These are phyloP conservation scores for Urocitellus parryii DNA, from an alignment of 2,113 vertebrate genomes.

Conservation along the genomic window DNA sequence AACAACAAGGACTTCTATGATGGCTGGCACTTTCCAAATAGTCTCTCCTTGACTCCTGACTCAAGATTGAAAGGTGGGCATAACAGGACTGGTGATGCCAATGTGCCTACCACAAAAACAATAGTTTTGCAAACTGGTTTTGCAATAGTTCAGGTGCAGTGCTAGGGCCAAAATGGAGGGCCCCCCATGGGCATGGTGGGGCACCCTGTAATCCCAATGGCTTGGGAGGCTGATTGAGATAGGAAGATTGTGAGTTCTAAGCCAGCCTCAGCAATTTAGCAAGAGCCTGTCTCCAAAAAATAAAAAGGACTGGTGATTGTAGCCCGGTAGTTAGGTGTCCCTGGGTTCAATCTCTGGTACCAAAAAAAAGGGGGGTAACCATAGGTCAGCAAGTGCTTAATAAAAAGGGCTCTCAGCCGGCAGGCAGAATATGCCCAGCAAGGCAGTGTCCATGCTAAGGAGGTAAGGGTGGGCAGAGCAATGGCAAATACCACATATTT, in stretches of 20 bases:
- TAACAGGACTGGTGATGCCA: not conserved
- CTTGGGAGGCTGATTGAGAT: too few relatives aligned
- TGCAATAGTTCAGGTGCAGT: not conserved
- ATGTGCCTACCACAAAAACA: not conserved
- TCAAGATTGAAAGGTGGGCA: too few relatives aligned
- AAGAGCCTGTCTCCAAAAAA: too few relatives aligned
- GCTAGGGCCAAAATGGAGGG: not conserved
- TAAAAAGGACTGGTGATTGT: too few relatives aligned
- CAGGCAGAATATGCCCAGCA: not conserved
- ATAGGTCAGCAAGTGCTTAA: rapidly evolving
- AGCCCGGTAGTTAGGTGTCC: too few relatives aligned
- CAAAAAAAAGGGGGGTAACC: too few relatives aligned
- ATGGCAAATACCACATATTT: not conserved
- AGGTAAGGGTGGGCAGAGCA: not conserved
- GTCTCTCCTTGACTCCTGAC: not conserved
- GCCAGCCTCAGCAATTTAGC: too few relatives aligned
- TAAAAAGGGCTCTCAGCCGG: not conserved
- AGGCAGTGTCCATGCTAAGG: not conserved
- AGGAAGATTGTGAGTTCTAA: too few relatives aligned
- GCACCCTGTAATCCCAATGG: too few relatives aligned
- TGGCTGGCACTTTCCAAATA: not conserved
- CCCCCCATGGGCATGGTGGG: too few relatives aligned
- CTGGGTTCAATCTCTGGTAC: too few relatives aligned
- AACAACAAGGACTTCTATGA: not conserved
- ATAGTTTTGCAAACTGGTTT: not conserved